A percentile compares a stretch with the other conserved stretches of the same genome.
phyloP scores from a whole-genome alignment of 2,888 invertebrate species.

The Calameuta idolon region DNA sequence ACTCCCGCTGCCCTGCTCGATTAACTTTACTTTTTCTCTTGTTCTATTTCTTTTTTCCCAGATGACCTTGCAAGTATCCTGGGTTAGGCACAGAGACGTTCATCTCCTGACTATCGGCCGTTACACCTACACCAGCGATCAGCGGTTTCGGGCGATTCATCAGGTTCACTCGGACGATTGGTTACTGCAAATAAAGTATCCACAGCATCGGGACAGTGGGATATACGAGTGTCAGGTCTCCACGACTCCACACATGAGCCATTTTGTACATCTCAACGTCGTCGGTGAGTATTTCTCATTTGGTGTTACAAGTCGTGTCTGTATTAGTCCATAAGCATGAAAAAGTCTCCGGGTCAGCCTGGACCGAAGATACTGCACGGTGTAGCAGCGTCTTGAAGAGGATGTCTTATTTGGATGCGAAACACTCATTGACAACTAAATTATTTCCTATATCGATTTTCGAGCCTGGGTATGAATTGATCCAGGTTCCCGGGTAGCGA shows the following conservation, averaged over 20 bases:
- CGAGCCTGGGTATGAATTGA: too few species aligned
- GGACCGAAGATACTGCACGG: too few species aligned
- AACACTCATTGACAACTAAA: too few species aligned
- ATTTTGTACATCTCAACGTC: slow-evolving; percentile 90
- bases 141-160: slow-evolving; percentile 89
- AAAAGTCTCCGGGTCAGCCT: too few species aligned
- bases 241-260: slow-evolving; percentile 92
- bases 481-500: too few species aligned
- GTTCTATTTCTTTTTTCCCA: slow-evolving; percentile 55
- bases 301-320: neutral
- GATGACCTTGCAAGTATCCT: slow-evolving; percentile 86
- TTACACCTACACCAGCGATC: slow-evolving; percentile 93
- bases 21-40: neutral
- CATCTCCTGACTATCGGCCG: slow-evolving; percentile 90
- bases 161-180: slow-evolving; percentile 89
- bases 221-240: slow-evolving; percentile 96
- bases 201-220: slow-evolving; percentile 89
- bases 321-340: too few species aligned
- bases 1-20: too few species aligned
- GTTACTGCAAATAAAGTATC: slow-evolving; percentile 91
- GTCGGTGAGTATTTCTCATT: slow-evolving; percentile 80
- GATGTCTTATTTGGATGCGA: too few species aligned
- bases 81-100: slow-evolving; percentile 91
- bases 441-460: too few species aligned
- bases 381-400: too few species aligned